These are phyloP conservation scores for Centropus bengalensis DNA, from an alignment of 2,113 vertebrate species.

Conservation along the genomic window DNA sequence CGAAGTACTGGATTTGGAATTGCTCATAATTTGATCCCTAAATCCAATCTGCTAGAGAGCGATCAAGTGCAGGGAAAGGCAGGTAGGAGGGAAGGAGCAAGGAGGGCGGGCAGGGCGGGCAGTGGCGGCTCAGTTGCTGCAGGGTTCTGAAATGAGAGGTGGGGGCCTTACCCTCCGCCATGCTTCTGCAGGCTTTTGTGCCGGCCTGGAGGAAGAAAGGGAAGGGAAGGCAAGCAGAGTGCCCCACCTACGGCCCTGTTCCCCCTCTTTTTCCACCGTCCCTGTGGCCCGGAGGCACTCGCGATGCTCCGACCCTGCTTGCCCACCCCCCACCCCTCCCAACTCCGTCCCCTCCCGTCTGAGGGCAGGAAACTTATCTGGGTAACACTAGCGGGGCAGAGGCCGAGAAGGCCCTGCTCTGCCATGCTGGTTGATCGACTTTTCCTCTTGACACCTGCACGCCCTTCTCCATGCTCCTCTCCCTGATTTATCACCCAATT, in stretches of 20 bases:
- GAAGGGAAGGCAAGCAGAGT: neutral
- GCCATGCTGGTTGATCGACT: neutral
- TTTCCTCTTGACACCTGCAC: constrained; percentile 77
- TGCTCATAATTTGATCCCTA: neutral
- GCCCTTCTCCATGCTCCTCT: neutral
- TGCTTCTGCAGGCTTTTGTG: neutral
- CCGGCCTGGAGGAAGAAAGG: neutral
- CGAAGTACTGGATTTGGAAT: neutral
- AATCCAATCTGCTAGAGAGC: neutral
- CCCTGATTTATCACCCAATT: constrained; percentile 75
- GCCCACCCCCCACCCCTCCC: too few relatives aligned
- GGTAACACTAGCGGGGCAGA: neutral
- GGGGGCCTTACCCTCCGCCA: neutral
- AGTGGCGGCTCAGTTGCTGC: neutral
- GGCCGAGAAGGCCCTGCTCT: neutral
- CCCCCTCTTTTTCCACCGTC: too few relatives aligned
- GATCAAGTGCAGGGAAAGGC: neutral
- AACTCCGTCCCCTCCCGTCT: constrained; percentile 9
- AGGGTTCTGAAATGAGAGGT: neutral
- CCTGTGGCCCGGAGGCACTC: neutral
- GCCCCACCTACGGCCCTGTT: fast-evolving
- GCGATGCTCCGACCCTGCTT: neutral
- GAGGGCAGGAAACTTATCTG: constrained; percentile 49
- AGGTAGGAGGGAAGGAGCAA: neutral
- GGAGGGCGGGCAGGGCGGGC: neutral